Evolutionary conservation across 2,797 vertebrate genomes (phyloP).

Genomic region (Poecilia velifera): DNA sequence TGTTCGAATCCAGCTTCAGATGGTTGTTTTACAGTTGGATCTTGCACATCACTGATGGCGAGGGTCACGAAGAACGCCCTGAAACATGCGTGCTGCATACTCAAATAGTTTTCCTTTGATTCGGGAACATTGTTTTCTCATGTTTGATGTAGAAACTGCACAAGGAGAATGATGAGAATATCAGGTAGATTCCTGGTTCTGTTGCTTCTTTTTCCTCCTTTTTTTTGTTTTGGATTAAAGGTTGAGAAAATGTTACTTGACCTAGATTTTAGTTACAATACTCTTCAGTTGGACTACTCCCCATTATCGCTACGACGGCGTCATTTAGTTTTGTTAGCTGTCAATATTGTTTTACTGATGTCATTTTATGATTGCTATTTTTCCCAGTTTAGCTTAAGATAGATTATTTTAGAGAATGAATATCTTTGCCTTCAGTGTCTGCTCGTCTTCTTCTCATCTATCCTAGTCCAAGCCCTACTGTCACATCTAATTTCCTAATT

Average conservation of each 20-base stretch:
- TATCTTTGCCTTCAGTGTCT: not conserved
- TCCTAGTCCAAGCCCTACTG: not conserved
- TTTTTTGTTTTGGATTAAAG: not conserved
- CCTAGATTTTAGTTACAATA: not conserved
- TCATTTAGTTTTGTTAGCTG: not conserved
- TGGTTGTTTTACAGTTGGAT: not conserved
- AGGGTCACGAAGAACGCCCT: not conserved
- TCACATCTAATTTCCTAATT: constrained; percentile 14
- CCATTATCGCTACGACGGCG: not conserved
- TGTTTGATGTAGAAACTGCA: not conserved
- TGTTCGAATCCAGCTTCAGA: not conserved
- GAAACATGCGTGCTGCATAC: not conserved
- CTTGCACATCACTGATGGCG: not conserved
- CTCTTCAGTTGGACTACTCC: not conserved
- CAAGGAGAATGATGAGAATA: not conserved
- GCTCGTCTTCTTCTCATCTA: constrained; percentile 6
- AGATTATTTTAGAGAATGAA: not conserved
- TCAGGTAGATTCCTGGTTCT: not conserved
- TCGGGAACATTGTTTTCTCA: not conserved
- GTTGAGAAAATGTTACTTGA: not conserved
- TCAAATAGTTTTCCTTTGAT: not conserved
- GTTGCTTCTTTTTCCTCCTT: not conserved
- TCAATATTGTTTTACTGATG: not conserved
- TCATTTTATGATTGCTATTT: not conserved
- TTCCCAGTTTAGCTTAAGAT: not conserved